Base-by-base conservation (phyloP, 2,113 vertebrate genomes). In the Siphamia tubifer region DNA sequence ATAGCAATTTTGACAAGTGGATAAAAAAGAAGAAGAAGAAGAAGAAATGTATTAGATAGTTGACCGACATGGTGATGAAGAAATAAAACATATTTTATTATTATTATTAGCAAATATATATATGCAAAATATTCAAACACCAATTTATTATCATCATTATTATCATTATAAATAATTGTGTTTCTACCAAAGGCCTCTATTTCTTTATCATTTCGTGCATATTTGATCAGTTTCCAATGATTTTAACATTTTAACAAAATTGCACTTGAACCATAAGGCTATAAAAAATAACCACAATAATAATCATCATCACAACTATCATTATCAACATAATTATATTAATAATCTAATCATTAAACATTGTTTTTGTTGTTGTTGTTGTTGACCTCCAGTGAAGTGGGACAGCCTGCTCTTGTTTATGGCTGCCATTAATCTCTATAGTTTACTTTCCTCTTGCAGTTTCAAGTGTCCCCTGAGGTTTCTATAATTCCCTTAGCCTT, bases 361-460 rank as follows among this genome's bases (percentile, higher is more conserved):
- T 72, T 45, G 64, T 58, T 82, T 80, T 49, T 39, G 43, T 34
- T 70, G 51, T 32, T 53, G 54, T 74, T 82, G 55, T 43, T 76
- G 63, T 71, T 84, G 80, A 82, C 82, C 85, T 86, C 79, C 45
- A 84, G 43, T 70, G 82, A 77, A 71, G 65, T 77, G 67, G 78
- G 81, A 68, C 75, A 79, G 75, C 78, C 65, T 83, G 83, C 73
- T 85, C 68, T 75, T 87, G 74, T 90, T 88, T 84, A 86, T 84
- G 81, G 84, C 79, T 67, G 68, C 81, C 88, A 93, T 93, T 92
- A 93, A 93, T 92, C 90, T 89, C 84, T 72, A 88, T 91, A 89
- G 90, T 93, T 91, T 92, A 86, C 87, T 90, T 90, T 88, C 77
- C 74, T 69, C 84, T 68, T 80, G 76, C 83, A 78, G 72, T 60